Evolutionary conservation across 2,797 vertebrate genomes (phyloP), one percentile per base, ranked within the genome.

Genomic region (Brachymystax lenok): DNA sequence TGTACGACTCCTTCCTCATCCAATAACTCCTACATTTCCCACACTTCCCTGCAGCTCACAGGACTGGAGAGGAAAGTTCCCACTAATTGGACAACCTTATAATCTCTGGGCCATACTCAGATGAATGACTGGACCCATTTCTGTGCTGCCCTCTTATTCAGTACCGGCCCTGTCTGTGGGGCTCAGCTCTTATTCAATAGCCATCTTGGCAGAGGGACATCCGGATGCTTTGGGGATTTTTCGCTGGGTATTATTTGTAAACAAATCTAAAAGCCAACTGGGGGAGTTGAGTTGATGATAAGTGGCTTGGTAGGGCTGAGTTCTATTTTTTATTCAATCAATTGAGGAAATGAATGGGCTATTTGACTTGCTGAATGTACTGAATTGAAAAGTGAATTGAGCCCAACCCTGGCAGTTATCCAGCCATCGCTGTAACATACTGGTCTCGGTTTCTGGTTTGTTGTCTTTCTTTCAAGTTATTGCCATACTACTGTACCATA

Each of bases 121-220:
- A 94, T 90, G 91, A 94, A 94, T 91, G 90, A 87, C 83, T 85
- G 82, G 86, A 88, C 81, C 88, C 89, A 86, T 89, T 91, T 82
- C 79, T 80, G 84, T 80, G 88, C 76, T 76, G 68, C 85, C 70
- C 30, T 33, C 30, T 40, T 40, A 40, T 10, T 40, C 40, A 40
- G 10, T 2, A 40, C 30, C 30, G 3, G 30, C 3, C 30, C 30
- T 33, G 33, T 35, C 30, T 33, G 33, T 35, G 33, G 33, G 33
- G 5, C 33, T 35, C 92, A 82, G 84, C 21, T 35, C 74, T 81
- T 74, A 85, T 82, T 92, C 88, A 85, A 88, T 85, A 87, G 81
- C 81, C 76, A 56, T 82, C 71, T 82, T 89, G 91, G 88, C 89
- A 92, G 82, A 54, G 64, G 73, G 84, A 35, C 61, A 63, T 10